Evolutionary conservation across 1,140 invertebrate species (phyloP), one percentile per base, ranked within the genome.

Genomic region (Drosophila guanche): DNA sequence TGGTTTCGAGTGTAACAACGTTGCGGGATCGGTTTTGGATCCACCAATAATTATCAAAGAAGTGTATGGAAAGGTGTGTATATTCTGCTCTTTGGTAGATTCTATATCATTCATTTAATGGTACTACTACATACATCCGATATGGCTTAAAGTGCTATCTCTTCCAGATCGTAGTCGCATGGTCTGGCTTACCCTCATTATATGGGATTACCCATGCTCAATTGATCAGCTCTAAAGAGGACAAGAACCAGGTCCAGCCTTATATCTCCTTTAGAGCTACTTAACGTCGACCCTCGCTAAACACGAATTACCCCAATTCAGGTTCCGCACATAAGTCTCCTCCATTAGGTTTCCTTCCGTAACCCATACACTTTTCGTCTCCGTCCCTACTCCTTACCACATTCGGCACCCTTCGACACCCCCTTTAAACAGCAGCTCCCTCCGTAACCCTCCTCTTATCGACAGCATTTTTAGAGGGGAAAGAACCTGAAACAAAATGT

Each of bases 281-380:
- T 68, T 68, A 68, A 68, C 55, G 29, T 25, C 51, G 46, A 57
- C 69, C 70, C 25, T 55, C 10, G 42, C 50, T 33, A 20, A 46
- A 37, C 58, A 70, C 53, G 60, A 79, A 85, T 85, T 85, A 79
- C 76, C 74, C 68, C 69, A 81, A 81, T 88, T 86, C 46, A 80
- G 73, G 53, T 59, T 60, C 42, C 42, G 45, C 42, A 58, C 43
- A 23, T 27, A 67, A 27, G 33, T 10, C 33, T 37, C 3, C 33
- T 37, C 33, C 10, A 10, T 37, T 33, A 8, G 29, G 29, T 33
- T 8, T 27, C 25, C 25, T 5, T 27, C 0, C 48, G n/a, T 56
- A 61, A 45, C 66, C 66, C 42, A 55, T 37, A 54, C 65, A 73
- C 53, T 69, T 62, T 59, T 45, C n/a, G 45, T 23, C 23, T 40